Base-by-base conservation (phyloP, 2,888 invertebrate species). In the Lasioglossum leucozonium region DNA sequence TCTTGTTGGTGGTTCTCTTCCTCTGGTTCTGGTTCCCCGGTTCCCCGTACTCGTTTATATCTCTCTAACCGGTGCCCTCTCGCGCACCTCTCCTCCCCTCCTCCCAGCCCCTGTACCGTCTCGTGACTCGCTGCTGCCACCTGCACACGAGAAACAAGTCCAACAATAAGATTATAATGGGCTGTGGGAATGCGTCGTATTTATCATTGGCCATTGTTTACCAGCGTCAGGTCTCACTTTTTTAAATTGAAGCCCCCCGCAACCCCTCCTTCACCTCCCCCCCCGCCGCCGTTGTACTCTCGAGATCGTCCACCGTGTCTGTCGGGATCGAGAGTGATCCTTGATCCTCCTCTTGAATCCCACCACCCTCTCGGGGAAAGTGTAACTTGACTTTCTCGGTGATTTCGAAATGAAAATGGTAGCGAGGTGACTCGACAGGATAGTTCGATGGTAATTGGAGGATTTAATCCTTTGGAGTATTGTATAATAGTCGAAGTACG, bases 1-100 rank as follows among this genome's bases (percentile, higher is more conserved):
- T 77, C 77, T 85, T 87, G 89, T 89, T 84, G 88, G 85, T 87
- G 89, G 79, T 76, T 72, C 89, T 86, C 77, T 84, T 85, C 86
- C 87, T 91, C 90, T 89, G 86, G 85, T 89, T 91, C 90, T 88
- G 90, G 90, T 89, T 90, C 89, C 89, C 82, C 90, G 91, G 88
- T 93, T 93, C 94, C 86, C 90, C 93, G 93, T 94, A 94, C 94
- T 94, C 94, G 94, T 94, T 94, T 94, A 93, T 93, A 93, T 93
- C 92, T 90, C 89, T 89, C 88, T 90, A 87, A 88, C 90, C 87
- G 85, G 86, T 89, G 84, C 89, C 85, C 84, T 74, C 84, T 72
- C 81, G 47, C 77, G 34, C 2, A 37, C 72, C 88, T 84, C 75
- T n/a, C n/a, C n/a, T n/a, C 77, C 72, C 81, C 44, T 77, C 16